Conservation (phyloP, 1,140 invertebrate genomes). For the Dendroctonus ponderosae region DNA sequence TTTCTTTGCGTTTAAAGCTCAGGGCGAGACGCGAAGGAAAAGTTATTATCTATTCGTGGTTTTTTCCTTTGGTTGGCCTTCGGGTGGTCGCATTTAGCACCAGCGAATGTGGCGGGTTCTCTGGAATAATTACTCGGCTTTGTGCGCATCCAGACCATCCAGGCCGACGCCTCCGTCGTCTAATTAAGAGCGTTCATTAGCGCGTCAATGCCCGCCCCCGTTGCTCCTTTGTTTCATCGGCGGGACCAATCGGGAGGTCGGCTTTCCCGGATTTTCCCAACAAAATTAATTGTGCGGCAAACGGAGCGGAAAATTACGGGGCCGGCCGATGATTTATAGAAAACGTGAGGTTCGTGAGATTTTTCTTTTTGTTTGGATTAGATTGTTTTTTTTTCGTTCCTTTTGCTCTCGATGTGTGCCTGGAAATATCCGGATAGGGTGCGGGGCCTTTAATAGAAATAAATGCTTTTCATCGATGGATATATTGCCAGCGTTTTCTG, state of each 20-base stretch:
- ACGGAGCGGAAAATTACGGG: slow-evolving; percentile 28
- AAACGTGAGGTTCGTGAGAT: slow-evolving; percentile 27
- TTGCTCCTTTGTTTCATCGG: slow-evolving; percentile 24
- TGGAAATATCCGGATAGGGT: neutral
- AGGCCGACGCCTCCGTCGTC: slow-evolving; percentile 13
- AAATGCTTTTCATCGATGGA: neutral
- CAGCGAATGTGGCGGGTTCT: no score
- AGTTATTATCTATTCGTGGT: slow-evolving; percentile 18
- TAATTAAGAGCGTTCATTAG: slow-evolving; percentile 27
- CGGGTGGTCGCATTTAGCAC: no score
- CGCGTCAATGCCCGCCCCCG: slow-evolving; percentile 18
- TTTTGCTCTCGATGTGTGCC: neutral
- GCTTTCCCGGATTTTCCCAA: slow-evolving; percentile 26
- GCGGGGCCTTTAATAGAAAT: slow-evolving; percentile 15
- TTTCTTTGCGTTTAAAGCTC: slow-evolving; percentile 27
- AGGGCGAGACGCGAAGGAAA: slow-evolving; percentile 13
- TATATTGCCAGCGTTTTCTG: neutral
- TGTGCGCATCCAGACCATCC: neutral
- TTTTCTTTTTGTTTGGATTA: slow-evolving; percentile 32
- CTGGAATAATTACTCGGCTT: no score
- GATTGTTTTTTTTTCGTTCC: slow-evolving; percentile 21
- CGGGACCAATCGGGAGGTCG: slow-evolving; percentile 9
- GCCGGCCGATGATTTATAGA: slow-evolving; percentile 27
- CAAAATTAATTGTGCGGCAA: slow-evolving; percentile 27
- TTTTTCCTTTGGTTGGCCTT: neutral